These are phyloP conservation scores for Thomomys bottae DNA, from an alignment of 2,113 vertebrate species.

Conservation along the genomic window DNA sequence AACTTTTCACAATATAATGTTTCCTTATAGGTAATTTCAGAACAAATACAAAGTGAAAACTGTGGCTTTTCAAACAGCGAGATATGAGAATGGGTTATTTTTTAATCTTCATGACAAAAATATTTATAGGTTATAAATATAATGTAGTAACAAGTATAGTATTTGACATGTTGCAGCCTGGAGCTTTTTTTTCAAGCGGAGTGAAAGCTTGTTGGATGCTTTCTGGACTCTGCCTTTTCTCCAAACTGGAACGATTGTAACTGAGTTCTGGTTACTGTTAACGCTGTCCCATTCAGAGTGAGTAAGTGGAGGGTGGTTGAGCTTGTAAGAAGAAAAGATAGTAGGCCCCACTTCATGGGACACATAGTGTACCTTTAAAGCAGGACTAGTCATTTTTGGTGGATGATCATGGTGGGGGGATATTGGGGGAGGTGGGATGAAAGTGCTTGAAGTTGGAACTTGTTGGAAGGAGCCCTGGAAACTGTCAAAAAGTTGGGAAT, in stretches of 20 bases:
- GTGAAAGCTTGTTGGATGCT: neutral
- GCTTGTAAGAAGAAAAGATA: neutral
- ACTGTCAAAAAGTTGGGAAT: neutral
- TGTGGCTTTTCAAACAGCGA: slow-evolving; percentile 9
- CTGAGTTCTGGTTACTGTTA: neutral
- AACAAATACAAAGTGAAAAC: neutral
- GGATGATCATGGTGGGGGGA: neutral
- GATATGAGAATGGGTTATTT: neutral
- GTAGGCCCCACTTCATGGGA: neutral
- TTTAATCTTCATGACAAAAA: neutral
- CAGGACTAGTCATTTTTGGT: neutral
- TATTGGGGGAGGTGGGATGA: neutral
- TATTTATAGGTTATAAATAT: neutral
- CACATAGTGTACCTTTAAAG: neutral
- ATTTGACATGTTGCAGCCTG: neutral
- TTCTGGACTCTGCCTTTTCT: neutral
- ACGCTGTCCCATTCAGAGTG: neutral
- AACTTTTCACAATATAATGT: neutral
- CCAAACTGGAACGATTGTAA: neutral
- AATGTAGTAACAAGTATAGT: neutral
- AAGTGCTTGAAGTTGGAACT: neutral
- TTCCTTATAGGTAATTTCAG: slow-evolving; percentile 17
- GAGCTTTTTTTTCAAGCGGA: slow-evolving; percentile 6
- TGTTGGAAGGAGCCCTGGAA: neutral
- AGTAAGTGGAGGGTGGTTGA: neutral